A percentile compares a stretch with the other conserved stretches of the same genome.
phyloP scores from a whole-genome alignment of 2,797 vertebrate species.

The Limosa lapponica region DNA sequence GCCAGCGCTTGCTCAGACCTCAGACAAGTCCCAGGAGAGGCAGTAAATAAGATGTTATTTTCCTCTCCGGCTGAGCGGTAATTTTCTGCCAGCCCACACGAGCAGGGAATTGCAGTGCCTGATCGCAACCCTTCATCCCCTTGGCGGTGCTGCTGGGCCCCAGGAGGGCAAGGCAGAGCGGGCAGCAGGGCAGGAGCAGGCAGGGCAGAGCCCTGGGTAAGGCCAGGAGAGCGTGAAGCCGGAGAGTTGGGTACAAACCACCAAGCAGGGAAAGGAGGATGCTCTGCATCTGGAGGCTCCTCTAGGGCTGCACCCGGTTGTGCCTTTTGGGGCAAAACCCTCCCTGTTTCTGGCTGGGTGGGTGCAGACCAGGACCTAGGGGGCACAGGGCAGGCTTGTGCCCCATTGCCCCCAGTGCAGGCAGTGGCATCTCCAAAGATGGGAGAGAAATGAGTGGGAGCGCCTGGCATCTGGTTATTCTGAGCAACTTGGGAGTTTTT shows the following conservation, averaged over 20 bases:
- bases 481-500: background rate
- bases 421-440: background rate
- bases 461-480: background rate
- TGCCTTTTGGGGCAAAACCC: background rate
- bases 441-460: background rate
- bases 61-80: slow-evolving; percentile 31
- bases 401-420: accelerated
- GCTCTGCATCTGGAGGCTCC: background rate
- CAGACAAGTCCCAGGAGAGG: slow-evolving; percentile 42
- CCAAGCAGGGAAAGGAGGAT: background rate
- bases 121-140: background rate
- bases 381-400: background rate
- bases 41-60: slow-evolving; percentile 53
- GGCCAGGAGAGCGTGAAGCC: background rate
- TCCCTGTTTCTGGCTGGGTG: accelerated
- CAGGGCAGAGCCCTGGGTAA: background rate
- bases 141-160: background rate
- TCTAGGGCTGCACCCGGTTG: background rate
- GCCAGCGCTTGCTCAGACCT: slow-evolving; percentile 40
- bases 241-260: accelerated
- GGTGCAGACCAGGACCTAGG: background rate
- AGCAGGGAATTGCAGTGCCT: background rate
- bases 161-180: background rate
- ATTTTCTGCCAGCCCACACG: slow-evolving; percentile 45
- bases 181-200: background rate